Evolutionary conservation across 2,888 invertebrate species (phyloP).

Genomic region (Hedya salicella): DNA sequence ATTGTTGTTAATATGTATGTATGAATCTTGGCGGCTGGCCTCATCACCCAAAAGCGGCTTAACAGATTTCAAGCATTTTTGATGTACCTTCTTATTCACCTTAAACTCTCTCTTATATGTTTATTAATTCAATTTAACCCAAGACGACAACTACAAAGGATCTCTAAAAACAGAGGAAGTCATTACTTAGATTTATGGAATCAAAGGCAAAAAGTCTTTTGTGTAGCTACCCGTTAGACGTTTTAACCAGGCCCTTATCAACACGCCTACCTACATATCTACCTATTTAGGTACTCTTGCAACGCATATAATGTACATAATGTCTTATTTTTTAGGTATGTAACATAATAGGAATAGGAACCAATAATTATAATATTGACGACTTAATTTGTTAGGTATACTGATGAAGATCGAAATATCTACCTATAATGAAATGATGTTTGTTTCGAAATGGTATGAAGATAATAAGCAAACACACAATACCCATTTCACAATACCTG

Average conservation of each 20-base stretch:
- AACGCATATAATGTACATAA: too few relatives aligned
- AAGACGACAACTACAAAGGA: constrained; percentile 32
- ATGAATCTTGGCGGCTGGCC: too few relatives aligned
- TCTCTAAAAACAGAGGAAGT: constrained; percentile 68
- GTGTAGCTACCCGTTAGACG: constrained; percentile 48
- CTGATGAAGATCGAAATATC: neutral
- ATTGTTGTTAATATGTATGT: too few relatives aligned
- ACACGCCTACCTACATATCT: constrained; percentile 1
- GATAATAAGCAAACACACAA: neutral
- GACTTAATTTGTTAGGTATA: neutral
- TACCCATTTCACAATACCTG: too few relatives aligned
- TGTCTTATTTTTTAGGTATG: too few relatives aligned
- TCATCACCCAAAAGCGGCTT: too few relatives aligned
- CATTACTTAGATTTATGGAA: constrained; percentile 80
- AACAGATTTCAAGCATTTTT: too few relatives aligned
- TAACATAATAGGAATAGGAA: too few relatives aligned
- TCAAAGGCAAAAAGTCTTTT: constrained; percentile 58
- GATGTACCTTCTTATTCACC: too few relatives aligned
- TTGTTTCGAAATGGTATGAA: neutral
- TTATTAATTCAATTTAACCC: neutral
- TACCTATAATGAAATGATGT: too few relatives aligned
- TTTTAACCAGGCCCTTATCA: constrained; percentile 35
- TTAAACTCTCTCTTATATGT: too few relatives aligned
- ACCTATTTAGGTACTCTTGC: neutral
- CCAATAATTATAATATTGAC: neutral